These are phyloP conservation scores for Setipinna tenuifilis DNA, from an alignment of 2,797 vertebrate genomes.

Conservation along the genomic window DNA sequence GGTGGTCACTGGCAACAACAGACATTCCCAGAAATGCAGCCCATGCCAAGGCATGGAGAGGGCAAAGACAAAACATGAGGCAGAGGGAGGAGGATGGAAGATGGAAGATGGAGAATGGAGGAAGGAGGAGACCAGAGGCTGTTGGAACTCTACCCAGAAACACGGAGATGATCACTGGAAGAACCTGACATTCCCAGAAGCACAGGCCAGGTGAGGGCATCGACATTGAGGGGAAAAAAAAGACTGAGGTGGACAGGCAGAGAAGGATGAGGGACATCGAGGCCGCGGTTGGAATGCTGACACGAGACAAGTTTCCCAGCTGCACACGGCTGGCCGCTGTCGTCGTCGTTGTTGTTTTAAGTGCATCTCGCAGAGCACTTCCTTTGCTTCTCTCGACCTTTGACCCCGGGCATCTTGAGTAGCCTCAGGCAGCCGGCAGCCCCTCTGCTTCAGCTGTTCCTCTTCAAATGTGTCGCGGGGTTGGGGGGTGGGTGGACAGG, in stretches of 20 bases:
- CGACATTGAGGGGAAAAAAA: no score
- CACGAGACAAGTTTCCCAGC: constrained; percentile 10
- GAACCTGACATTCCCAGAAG: no score
- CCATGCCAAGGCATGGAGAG: no score
- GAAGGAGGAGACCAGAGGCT: background rate
- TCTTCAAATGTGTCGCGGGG: background rate
- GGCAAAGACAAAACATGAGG: no score
- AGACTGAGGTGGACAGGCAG: no score
- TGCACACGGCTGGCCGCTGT: constrained; percentile 10
- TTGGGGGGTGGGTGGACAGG: background rate
- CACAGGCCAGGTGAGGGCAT: no score
- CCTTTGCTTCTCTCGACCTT: constrained; percentile 28
- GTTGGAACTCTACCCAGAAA: background rate
- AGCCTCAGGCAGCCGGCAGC: constrained; percentile 13
- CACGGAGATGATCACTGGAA: background rate
- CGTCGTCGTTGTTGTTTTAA: constrained; percentile 23
- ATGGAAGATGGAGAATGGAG: background rate
- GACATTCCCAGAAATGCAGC: no score
- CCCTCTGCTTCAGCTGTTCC: background rate
- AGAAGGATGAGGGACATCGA: constrained; percentile 25
- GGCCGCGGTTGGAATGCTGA: background rate
- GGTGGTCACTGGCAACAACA: background rate
- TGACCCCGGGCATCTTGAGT: constrained; percentile 34
- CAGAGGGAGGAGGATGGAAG: background rate
- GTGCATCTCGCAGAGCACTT: background rate